These are phyloP conservation scores for Pocillopora grandis DNA, from an alignment of 92 coral and sea anemone species.

Conservation along the genomic window DNA sequence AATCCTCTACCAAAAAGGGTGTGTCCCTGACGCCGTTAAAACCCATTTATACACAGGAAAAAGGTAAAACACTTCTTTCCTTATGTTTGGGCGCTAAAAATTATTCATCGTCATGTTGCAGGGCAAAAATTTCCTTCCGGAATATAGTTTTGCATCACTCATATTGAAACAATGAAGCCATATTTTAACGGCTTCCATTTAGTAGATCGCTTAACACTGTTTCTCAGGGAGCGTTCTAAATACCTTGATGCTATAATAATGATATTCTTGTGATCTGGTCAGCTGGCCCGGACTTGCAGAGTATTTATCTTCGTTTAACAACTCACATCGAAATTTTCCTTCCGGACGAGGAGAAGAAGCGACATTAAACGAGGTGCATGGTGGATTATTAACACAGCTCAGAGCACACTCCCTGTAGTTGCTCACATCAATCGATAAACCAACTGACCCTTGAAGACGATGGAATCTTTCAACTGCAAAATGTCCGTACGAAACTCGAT, in stretches of 20 bases:
- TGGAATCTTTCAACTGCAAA: not conserved
- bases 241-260: slow-evolving; percentile 3
- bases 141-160: too few relatives aligned
- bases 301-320: slow-evolving; percentile 4
- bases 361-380: not conserved
- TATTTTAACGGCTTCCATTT: too few relatives aligned
- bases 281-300: not conserved
- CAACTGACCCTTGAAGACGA: slow-evolving; percentile 9
- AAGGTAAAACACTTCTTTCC: too few relatives aligned
- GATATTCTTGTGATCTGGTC: not conserved
- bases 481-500: slow-evolving; percentile 4
- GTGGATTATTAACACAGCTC: not conserved
- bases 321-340: slow-evolving; percentile 4
- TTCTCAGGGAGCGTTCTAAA: not conserved
- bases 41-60: too few relatives aligned
- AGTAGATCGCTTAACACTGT: too few relatives aligned
- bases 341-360: not conserved
- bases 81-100: too few relatives aligned
- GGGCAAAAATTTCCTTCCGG: too few relatives aligned
- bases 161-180: too few relatives aligned
- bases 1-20: too few relatives aligned
- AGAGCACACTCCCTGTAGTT: slow-evolving; percentile 1
- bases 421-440: slow-evolving; percentile 12
- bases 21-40: too few relatives aligned
- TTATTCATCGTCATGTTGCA: too few relatives aligned